Evolutionary conservation across 2,113 vertebrate genomes (phyloP).

Genomic region (Corythornis madagascariensis): DNA sequence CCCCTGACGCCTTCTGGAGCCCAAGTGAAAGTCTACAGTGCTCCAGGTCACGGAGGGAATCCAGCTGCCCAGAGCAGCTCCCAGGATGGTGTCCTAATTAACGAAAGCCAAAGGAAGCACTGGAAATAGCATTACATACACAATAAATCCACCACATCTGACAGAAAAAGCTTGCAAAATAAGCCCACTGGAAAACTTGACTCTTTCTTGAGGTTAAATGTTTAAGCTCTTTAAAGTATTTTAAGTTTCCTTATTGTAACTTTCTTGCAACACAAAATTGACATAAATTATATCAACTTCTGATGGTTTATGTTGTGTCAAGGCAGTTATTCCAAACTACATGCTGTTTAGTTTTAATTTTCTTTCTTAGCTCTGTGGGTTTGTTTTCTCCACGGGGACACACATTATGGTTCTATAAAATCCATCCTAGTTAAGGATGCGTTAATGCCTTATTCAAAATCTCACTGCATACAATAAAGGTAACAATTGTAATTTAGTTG

Average conservation of each 20-base stretch:
- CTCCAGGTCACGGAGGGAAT: background rate
- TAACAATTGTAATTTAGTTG: background rate
- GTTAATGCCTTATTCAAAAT: background rate
- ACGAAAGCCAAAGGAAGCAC: background rate
- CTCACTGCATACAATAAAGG: background rate
- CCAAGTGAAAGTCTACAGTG: background rate
- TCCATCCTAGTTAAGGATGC: background rate
- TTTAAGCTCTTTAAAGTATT: background rate
- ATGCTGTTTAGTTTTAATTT: background rate
- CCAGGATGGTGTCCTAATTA: conserved; percentile 15
- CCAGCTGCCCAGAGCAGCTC: background rate
- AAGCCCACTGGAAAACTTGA: conserved; percentile 14
- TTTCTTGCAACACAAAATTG: background rate
- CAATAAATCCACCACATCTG: background rate
- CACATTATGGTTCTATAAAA: background rate
- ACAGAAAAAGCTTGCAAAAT: conserved; percentile 33
- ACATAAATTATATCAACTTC: background rate
- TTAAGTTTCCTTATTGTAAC: conserved; percentile 13
- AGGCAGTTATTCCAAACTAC: background rate
- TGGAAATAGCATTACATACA: background rate
- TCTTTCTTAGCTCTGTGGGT: background rate
- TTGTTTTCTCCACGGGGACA: background rate
- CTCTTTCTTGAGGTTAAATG: conserved; percentile 36
- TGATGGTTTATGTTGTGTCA: background rate
- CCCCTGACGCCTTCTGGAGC: background rate